Conservation (phyloP, 1,140 invertebrate genomes). For the Cyclargus thomasi region DNA sequence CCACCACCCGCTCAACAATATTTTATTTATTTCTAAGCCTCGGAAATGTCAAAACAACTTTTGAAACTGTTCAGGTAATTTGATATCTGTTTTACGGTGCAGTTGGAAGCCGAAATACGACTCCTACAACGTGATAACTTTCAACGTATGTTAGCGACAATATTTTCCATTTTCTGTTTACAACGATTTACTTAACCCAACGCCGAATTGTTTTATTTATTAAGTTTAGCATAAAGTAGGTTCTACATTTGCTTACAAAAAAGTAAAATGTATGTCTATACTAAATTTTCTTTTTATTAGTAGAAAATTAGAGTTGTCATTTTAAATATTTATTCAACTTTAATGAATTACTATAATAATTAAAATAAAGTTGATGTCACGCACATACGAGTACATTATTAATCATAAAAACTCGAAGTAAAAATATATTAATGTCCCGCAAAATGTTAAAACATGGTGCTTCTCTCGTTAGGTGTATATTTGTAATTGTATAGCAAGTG, state of each 20-base stretch:
- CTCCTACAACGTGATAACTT: background rate
- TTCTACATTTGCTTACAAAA: too few species aligned
- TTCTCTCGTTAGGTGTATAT: background rate
- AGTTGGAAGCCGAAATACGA: background rate
- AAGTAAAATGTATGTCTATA: too few species aligned
- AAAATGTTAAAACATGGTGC: background rate
- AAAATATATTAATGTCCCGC: background rate
- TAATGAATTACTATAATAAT: too few species aligned
- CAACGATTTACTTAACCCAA: too few species aligned
- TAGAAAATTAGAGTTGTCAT: too few species aligned
- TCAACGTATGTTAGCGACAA: background rate
- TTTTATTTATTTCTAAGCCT: background rate
- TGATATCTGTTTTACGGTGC: background rate
- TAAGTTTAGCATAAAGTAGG: too few species aligned
- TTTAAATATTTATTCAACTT: too few species aligned
- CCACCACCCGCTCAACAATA: background rate
- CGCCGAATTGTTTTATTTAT: too few species aligned
- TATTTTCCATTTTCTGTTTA: background rate
- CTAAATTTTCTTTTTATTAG: too few species aligned
- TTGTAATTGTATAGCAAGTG: constrained; percentile 9
- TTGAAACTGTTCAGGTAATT: background rate
- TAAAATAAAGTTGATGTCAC: too few species aligned
- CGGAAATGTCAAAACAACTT: constrained; percentile 9
- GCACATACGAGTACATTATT: too few species aligned
- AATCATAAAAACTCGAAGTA: too few species aligned